A percentile compares a stretch with the other conserved stretches of the same genome.
phyloP scores from a whole-genome alignment of 2,113 vertebrate genomes.

The Puntigrus tetrazona region DNA sequence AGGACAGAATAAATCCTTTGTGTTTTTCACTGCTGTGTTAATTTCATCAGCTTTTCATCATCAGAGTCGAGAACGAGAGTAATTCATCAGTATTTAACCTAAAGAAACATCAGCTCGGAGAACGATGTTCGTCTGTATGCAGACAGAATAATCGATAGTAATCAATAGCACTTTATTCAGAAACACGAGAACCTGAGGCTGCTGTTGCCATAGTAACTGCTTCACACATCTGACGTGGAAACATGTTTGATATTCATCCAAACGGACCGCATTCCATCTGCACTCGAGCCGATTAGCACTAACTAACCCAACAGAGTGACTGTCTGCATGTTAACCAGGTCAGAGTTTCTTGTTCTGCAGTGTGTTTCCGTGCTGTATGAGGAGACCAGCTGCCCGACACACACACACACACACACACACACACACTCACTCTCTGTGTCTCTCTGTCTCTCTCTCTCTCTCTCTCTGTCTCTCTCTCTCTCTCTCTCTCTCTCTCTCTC shows the following conservation, averaged over 20 bases:
- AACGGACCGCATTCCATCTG: neutral
- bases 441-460: neutral
- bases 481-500: neutral
- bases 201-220: neutral
- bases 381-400: neutral
- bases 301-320: neutral
- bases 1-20: neutral
- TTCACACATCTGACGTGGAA: neutral
- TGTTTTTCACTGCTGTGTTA: neutral
- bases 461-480: neutral
- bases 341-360: neutral
- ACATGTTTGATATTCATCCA: neutral
- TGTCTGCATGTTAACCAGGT: neutral
- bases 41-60: constrained; percentile 25
- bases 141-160: neutral
- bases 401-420: neutral
- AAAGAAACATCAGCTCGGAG: neutral
- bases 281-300: neutral
- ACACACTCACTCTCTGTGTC: neutral
- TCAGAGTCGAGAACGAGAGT: neutral
- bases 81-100: neutral
- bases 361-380: neutral
- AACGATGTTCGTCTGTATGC: neutral
- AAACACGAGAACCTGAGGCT: neutral
- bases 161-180: neutral